Evolutionary conservation across 2,797 vertebrate genomes (phyloP).

Genomic region (Hydrocynus forskahlii): DNA sequence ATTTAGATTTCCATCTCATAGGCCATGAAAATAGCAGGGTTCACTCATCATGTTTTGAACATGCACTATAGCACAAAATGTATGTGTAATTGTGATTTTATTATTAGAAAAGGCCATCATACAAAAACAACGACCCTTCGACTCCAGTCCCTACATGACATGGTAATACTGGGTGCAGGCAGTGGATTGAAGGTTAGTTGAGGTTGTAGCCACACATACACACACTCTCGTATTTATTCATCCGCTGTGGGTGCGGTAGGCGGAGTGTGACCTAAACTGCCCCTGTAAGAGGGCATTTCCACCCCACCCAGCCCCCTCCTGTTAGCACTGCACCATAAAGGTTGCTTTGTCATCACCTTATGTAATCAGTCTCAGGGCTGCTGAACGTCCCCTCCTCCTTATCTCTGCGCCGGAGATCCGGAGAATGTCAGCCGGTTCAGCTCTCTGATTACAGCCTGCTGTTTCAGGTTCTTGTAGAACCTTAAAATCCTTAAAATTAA

Average conservation of each 20-base stretch:
- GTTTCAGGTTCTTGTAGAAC: too few species aligned
- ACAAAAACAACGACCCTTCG: too few species aligned
- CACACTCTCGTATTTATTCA: neutral
- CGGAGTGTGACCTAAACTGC: neutral
- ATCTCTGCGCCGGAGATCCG: neutral
- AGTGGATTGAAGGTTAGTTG: neutral
- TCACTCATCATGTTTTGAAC: too few species aligned
- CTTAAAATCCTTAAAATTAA: too few species aligned
- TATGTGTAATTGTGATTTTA: too few species aligned
- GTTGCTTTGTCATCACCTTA: conserved; percentile 4
- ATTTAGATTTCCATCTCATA: too few species aligned
- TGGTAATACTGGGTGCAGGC: neutral
- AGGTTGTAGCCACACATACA: neutral
- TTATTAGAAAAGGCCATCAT: too few species aligned
- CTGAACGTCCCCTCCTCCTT: neutral
- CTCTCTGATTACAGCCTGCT: too few species aligned
- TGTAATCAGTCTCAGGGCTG: neutral
- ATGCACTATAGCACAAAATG: too few species aligned
- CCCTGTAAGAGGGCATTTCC: neutral
- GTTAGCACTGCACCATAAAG: conserved; percentile 2
- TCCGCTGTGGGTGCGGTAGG: neutral
- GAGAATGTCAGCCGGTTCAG: too few species aligned
- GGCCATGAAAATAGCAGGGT: too few species aligned
- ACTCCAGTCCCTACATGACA: too few species aligned
- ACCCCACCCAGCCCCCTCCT: neutral